Conservation (phyloP, 2,888 invertebrate species). For the Nemurella pictetii region DNA sequence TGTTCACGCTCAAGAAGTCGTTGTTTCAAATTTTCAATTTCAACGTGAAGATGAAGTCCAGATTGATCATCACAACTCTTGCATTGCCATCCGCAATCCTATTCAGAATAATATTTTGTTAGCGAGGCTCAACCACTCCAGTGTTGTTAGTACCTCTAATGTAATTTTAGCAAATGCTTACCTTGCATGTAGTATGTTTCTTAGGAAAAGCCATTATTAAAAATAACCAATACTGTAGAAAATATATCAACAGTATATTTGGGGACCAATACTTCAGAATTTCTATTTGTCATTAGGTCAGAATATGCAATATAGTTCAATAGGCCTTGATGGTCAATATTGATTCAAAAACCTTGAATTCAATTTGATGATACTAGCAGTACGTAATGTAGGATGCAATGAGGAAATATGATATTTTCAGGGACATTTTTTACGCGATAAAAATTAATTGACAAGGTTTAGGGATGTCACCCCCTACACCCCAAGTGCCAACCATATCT, state of each 20-base stretch:
- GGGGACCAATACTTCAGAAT: background rate
- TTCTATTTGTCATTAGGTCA: background rate
- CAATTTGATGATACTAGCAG: background rate
- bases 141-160: background rate
- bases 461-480: background rate
- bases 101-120: conserved; percentile 34
- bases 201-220: conserved; percentile 23
- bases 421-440: background rate
- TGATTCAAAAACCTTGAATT: background rate
- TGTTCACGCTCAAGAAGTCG: conserved; percentile 78
- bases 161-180: conserved; percentile 1
- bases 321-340: background rate
- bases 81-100: conserved; percentile 67
- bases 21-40: conserved; percentile 84
- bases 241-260: background rate
- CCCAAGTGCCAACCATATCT: background rate
- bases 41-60: conserved; percentile 73
- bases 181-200: conserved; percentile 30
- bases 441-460: background rate
- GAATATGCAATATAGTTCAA: background rate
- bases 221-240: background rate
- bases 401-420: background rate
- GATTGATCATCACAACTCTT: conserved; percentile 54
- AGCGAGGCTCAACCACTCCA: background rate
- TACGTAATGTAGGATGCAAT: background rate